Percentiles rank a stretch among this genome's conserved stretches.
These are phyloP conservation scores for Hylia prasina DNA, from an alignment of 2,113 vertebrate genomes.

Conservation along the genomic window DNA sequence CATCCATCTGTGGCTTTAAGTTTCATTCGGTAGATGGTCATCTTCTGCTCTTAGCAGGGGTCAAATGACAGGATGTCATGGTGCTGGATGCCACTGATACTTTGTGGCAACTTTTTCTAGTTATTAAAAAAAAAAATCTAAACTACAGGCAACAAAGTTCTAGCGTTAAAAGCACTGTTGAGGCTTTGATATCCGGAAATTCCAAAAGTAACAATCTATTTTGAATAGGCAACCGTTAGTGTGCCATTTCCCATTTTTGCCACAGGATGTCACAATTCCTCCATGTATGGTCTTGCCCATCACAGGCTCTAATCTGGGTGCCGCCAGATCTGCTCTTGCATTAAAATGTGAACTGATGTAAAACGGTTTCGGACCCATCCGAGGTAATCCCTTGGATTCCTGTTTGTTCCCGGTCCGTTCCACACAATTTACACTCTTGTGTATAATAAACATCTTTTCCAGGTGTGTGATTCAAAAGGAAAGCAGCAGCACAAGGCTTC, in stretches of 20 bases:
- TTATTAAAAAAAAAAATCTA: background rate
- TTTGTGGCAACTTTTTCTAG: background rate
- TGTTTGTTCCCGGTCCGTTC: fast-evolving
- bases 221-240: background rate
- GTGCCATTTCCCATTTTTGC: background rate
- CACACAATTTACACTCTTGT: background rate
- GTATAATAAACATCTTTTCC: background rate
- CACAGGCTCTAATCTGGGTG: background rate
- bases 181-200: background rate
- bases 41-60: background rate
- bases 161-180: background rate
- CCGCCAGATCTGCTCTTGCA: background rate
- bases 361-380: background rate
- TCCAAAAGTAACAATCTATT: background rate
- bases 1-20: background rate
- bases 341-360: background rate
- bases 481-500: background rate
- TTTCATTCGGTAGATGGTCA: background rate
- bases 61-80: background rate
- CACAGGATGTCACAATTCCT: conserved; percentile 30
- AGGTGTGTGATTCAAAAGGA: background rate
- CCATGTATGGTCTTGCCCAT: background rate
- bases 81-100: background rate
- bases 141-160: background rate
- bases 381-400: background rate